phyloP scores from a whole-genome alignment of 2,888 invertebrate genomes.

The Linyphia triangularis region DNA sequence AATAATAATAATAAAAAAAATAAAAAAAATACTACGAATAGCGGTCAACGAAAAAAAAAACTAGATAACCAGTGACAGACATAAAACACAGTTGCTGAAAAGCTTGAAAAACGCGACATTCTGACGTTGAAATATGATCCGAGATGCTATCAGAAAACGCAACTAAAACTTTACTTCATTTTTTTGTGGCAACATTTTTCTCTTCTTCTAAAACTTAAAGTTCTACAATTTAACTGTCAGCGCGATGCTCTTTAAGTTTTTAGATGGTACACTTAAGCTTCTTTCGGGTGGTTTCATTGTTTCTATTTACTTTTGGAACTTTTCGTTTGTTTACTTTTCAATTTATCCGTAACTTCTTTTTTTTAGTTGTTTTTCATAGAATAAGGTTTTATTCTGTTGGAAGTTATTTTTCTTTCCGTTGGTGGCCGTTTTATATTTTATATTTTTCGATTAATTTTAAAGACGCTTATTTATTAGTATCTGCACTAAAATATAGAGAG shows the following conservation, averaged over 20 bases:
- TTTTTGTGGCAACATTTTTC: slow-evolving; percentile 28
- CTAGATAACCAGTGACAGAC: slow-evolving; percentile 59
- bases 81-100: slow-evolving; percentile 53
- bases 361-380: neutral
- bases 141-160: slow-evolving; percentile 45
- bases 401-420: neutral
- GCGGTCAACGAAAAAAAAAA: slow-evolving; percentile 17
- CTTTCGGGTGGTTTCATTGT: neutral
- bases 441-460: neutral
- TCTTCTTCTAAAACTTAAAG: neutral
- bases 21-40: neutral
- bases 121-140: slow-evolving; percentile 65
- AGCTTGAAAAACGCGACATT: slow-evolving; percentile 39
- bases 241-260: neutral
- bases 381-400: neutral
- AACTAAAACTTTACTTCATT: slow-evolving; percentile 19
- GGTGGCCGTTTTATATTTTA: neutral
- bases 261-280: neutral
- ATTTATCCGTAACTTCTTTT: neutral
- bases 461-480: too few relatives aligned
- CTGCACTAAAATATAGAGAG: too few relatives aligned
- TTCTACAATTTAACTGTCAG: slow-evolving; percentile 30
- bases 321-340: slow-evolving; percentile 3
- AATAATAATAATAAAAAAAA: neutral
- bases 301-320: neutral